Evolutionary conservation across 2,888 invertebrate genomes (phyloP).

Genomic region (Vanessa cardui): DNA sequence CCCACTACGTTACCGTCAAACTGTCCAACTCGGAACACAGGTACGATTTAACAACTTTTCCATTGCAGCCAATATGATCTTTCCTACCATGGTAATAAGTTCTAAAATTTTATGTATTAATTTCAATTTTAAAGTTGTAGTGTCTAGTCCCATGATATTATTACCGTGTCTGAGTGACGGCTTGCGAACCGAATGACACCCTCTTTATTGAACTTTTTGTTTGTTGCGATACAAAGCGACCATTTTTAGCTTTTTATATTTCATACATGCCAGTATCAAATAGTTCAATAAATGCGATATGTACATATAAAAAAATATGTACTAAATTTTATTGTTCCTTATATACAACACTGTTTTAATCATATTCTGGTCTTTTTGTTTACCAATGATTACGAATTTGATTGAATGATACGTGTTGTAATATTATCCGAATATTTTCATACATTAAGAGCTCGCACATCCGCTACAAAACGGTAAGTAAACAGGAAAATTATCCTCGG

Average conservation of each 20-base stretch:
- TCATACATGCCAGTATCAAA: too few relatives aligned
- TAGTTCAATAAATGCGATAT: too few relatives aligned
- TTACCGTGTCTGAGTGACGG: conserved; percentile 58
- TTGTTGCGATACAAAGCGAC: conserved; percentile 1
- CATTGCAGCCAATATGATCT: background rate
- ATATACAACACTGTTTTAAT: too few relatives aligned
- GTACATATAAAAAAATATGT: too few relatives aligned
- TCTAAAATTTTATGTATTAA: background rate
- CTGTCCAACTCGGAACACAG: conserved; percentile 70
- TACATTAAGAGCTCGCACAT: too few relatives aligned
- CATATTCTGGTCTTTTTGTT: too few relatives aligned
- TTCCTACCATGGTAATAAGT: background rate
- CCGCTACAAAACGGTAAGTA: too few relatives aligned
- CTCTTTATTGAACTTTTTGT: conserved; percentile 58
- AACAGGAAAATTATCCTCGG: too few relatives aligned
- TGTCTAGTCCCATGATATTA: conserved; percentile 57
- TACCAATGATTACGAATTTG: too few relatives aligned
- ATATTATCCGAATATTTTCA: too few relatives aligned
- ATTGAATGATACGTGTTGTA: too few relatives aligned
- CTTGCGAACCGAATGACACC: conserved; percentile 38
- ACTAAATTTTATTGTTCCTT: too few relatives aligned
- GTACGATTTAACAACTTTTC: conserved; percentile 44
- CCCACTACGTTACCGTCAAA: conserved; percentile 59
- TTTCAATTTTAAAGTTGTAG: conserved; percentile 26
- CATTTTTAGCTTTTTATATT: background rate